A percentile compares a stretch with the other conserved stretches of the same genome.
Evolutionary conservation across 2,797 vertebrate genomes (phyloP).

Genomic region (Sebastiscus albofasciatus): DNA sequence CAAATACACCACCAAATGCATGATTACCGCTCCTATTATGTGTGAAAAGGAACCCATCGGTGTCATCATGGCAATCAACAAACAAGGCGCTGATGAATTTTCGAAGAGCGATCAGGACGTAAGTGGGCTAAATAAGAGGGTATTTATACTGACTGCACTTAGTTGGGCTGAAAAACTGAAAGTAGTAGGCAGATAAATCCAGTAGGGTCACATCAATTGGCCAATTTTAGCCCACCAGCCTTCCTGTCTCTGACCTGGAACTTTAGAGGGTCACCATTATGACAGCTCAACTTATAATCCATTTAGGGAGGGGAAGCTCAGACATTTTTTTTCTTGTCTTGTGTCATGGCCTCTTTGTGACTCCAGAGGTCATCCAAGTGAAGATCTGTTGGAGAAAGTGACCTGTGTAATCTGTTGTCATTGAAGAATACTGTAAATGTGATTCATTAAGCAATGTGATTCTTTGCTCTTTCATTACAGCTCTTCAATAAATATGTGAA

Average conservation of each 20-base stretch:
- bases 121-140: conserved; percentile 77
- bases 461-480: conserved; percentile 68
- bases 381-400: not conserved
- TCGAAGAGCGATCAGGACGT: conserved; percentile 84
- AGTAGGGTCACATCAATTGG: not conserved
- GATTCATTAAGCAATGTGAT: not conserved
- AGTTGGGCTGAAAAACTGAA: not conserved
- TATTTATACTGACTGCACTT: not conserved
- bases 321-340: conserved; percentile 8
- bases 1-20: conserved; percentile 88
- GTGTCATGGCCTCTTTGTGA: not conserved
- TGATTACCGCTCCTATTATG: conserved; percentile 84
- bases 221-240: conserved; percentile 24
- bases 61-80: conserved; percentile 91
- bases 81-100: conserved; percentile 87
- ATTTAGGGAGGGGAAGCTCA: conserved; percentile 20
- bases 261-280: conserved; percentile 33
- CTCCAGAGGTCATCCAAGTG: not conserved
- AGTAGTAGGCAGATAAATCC: not conserved
- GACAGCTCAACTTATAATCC: conserved; percentile 57
- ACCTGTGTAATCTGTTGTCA: not conserved
- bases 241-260: conserved; percentile 57
- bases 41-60: conserved; percentile 89
- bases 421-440: not conserved
- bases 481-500: conserved; percentile 90